phyloP scores from a whole-genome alignment of 2,888 invertebrate species.

The Lottia gigantea region DNA sequence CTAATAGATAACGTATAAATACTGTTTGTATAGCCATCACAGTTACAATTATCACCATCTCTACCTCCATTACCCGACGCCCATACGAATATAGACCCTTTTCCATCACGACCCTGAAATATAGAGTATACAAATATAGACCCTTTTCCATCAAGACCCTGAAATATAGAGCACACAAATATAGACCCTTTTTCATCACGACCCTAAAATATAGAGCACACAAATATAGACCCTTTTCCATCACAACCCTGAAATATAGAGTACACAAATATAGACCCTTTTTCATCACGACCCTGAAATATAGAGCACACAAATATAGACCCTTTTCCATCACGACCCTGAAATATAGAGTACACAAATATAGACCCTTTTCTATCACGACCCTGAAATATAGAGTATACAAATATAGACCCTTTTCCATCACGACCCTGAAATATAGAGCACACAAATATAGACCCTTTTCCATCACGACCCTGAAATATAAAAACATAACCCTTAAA shows the following conservation, averaged over 20 bases:
- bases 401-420: too few species aligned
- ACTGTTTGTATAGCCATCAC: conserved; percentile 98
- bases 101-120: conserved; percentile 85
- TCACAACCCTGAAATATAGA: too few species aligned
- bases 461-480: conserved; percentile 78
- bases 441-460: too few species aligned
- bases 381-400: conserved; percentile 74
- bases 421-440: conserved; percentile 17
- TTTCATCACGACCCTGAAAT: conserved; percentile 85
- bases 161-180: conserved; percentile 75
- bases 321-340: conserved; percentile 92
- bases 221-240: conserved; percentile 96
- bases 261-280: conserved; percentile 95
- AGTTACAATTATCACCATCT: conserved; percentile 91
- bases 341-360: conserved; percentile 62
- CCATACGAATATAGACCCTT: conserved; percentile 99
- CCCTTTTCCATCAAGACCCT: conserved; percentile 95
- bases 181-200: conserved; percentile 71
- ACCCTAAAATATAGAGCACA: conserved; percentile 83
- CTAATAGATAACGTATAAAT: conserved; percentile 98
- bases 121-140: conserved; percentile 78
- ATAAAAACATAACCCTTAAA: background rate
- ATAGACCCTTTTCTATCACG: conserved; percentile 71
- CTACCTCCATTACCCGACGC: conserved; percentile 98
- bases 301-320: conserved; percentile 91